Evolutionary conservation across 2,797 vertebrate species (phyloP), one percentile per base, ranked within the genome.

Genomic region (Rhyacichthys aspro): DNA sequence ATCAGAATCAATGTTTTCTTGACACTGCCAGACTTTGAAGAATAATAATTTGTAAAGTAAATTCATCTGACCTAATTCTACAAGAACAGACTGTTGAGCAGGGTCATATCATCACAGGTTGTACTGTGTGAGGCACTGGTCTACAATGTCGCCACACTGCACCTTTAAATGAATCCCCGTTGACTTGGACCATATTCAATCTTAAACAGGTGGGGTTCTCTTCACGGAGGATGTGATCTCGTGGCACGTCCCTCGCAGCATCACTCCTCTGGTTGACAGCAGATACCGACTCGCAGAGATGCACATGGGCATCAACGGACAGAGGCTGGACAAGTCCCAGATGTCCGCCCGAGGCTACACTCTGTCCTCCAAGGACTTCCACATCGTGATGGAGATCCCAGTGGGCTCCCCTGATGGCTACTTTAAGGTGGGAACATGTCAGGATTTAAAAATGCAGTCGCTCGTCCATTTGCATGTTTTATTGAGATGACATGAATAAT

Each of bases 361-460:
- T 0, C 65, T 97, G 1, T 70, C 46, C 0, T 67, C 84, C 23
- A 89, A 85, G 1, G 76, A 88, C 3, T 76, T 82, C 8, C 74
- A 71, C 41, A 76, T 95, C n/a, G 42, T 81, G 10, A 11, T 93
- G 12, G 92, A 88, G 57, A 70, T 97, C 55, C 94, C 94, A 15
- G 49, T 95, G 48, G 95, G 95, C 46, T 90, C 92, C 16, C 74
- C 91, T 39, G 94, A 94, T 57, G 94, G 95, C 7, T 92, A 90
- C 84, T 95, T 90, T 67, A 96, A 96, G 94, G 94, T 95, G 41
- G 17, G 49, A 19, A 36, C 6, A 18, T 3, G n/a, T n/a, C n/a
- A n/a, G n/a, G n/a, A n/a, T n/a, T n/a, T n/a, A 18, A 7, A 9
- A 15, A 63, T 56, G 46, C 9, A 67, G 54, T 68, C 42, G 37